Base-by-base conservation (phyloP, 2,888 invertebrate species). In the Ormyrus pomaceus region DNA sequence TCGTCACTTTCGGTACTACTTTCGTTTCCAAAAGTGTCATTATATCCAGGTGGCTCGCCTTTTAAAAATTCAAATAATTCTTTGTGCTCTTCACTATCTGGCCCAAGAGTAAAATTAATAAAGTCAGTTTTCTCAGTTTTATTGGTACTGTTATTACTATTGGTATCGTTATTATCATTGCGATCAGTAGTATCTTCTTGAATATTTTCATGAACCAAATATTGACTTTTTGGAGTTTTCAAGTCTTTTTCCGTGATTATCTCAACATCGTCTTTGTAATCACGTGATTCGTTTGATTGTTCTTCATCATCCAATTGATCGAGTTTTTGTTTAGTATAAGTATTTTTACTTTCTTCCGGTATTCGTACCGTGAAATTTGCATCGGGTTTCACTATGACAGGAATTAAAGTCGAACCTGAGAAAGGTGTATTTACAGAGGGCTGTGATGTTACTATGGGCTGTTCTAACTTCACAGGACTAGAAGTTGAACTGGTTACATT, bases 61-160 rank as follows among this genome's bases (percentile, higher is more conserved):
- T 84, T 76, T 10, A 86, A 66, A 56, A 82, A 80, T 1, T 83
- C 80, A 45, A 9, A 10, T 2, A 82, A 50, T 6, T 78, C 78
- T 89, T 88, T 82, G 93, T 80, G 92, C 8, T 90, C 86, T 61
- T 93, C 92, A 91, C 69, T 59, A 19, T 62, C 62, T 6, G 77
- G 51, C 11, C 46, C 51, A 1, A 59, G 50, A 9, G 78, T 70
- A 58, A 61, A 59, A 10, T 65, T 48, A 1, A 68, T 73, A 5
- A 58, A 50, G 5, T 69, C 58, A 46, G 45, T 48, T 48, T 59
- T 64, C 9, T 74, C 19, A 19, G 51, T 45, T 6, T 13, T 46
- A 4, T 34, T 34, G 34, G 34, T 34, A 34, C 34, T 4, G 34
- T 34, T 34, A 34, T 34, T 4, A 34, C 34, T 34, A 34, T 4